Conservation (phyloP, 1,140 invertebrate species). For the Plutomurus gul region DNA sequence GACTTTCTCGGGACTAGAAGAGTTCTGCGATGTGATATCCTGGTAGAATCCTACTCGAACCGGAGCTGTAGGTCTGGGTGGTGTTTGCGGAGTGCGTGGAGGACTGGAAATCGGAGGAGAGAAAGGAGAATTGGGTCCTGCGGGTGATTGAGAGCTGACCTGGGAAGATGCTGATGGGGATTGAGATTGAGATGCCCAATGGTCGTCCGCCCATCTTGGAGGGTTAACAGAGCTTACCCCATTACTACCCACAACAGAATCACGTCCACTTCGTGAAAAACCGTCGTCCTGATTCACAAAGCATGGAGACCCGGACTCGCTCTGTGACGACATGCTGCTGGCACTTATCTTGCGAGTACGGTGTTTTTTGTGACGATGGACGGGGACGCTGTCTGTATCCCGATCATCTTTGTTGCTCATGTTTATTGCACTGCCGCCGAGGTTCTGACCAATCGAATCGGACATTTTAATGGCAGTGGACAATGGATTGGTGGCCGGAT, state of each 20-base stretch:
- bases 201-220: constrained; percentile 51
- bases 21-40: constrained; percentile 48
- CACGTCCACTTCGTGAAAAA: background rate
- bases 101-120: constrained; percentile 45
- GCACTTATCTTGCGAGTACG: constrained; percentile 47
- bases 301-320: constrained; percentile 49
- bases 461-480: background rate
- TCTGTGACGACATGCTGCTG: constrained; percentile 49
- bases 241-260: background rate
- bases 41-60: constrained; percentile 53
- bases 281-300: constrained; percentile 30
- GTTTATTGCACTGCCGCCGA: background rate
- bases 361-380: constrained; percentile 36
- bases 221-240: constrained; percentile 34
- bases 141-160: constrained; percentile 51
- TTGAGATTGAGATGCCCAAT: constrained; percentile 46
- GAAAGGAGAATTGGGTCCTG: constrained; percentile 52
- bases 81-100: constrained; percentile 44
- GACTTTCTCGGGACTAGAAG: constrained; percentile 52
- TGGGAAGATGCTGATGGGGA: constrained; percentile 50
- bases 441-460: background rate
- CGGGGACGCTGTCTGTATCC: background rate
- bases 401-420: background rate
- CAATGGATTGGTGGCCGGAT: background rate
- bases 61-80: constrained; percentile 42